Conservation (phyloP, 1,140 invertebrate species). For the Bicyclus anynana region DNA sequence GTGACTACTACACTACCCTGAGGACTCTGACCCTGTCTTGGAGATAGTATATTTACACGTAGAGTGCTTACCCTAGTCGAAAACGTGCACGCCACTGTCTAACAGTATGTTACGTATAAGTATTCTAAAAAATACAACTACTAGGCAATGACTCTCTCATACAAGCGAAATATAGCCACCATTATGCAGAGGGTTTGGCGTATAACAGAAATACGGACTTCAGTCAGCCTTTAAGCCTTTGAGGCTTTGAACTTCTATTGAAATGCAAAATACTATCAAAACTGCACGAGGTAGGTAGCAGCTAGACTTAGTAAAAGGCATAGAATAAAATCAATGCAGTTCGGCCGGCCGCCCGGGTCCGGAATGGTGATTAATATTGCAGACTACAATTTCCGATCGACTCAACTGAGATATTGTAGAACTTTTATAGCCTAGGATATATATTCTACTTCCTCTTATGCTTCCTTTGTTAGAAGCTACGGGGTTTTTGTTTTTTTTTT, state of each 20-base stretch:
- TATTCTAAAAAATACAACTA: too few relatives aligned
- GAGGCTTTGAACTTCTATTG: neutral
- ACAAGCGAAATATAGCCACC: too few relatives aligned
- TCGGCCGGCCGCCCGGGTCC: neutral
- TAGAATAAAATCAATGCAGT: neutral
- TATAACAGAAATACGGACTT: neutral
- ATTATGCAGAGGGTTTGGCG: too few relatives aligned
- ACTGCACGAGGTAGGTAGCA: neutral
- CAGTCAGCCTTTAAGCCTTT: neutral
- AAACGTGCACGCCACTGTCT: too few relatives aligned
- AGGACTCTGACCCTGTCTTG: too few relatives aligned
- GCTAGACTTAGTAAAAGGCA: neutral
- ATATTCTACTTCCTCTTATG: neutral
- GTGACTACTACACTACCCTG: too few relatives aligned
- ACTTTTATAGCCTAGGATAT: neutral
- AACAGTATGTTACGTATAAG: too few relatives aligned
- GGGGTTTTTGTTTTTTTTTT: too few relatives aligned
- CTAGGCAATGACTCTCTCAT: too few relatives aligned
- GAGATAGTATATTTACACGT: too few relatives aligned
- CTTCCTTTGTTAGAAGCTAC: neutral
- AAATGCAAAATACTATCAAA: neutral
- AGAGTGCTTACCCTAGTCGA: too few relatives aligned
- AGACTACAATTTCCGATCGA: constrained; percentile 30
- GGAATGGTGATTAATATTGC: constrained; percentile 33
- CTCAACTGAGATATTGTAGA: neutral